Evolutionary conservation across 2,113 vertebrate species (phyloP).

Genomic region (Pontoporia blainvillei): DNA sequence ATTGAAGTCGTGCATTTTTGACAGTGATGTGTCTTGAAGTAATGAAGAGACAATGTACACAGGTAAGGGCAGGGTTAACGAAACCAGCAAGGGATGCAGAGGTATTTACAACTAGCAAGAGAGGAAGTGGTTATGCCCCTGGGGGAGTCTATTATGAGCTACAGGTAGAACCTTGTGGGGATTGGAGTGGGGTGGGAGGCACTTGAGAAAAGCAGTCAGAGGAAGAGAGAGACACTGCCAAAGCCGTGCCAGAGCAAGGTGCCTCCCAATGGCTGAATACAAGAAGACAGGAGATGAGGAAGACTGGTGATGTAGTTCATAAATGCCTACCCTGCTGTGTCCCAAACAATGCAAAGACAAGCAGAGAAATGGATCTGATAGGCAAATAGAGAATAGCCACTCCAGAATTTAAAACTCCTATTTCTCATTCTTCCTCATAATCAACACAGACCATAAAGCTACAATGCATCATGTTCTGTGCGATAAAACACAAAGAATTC

Average conservation of each 20-base stretch:
- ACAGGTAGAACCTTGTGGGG: background rate
- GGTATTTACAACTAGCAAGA: background rate
- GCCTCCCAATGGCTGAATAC: background rate
- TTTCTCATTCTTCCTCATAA: background rate
- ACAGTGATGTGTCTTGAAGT: background rate
- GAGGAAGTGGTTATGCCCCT: background rate
- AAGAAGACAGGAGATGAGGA: background rate
- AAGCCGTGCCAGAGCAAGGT: background rate
- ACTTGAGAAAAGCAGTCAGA: background rate
- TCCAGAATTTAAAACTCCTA: background rate
- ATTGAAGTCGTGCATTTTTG: background rate
- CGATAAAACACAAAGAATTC: background rate
- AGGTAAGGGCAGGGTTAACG: background rate
- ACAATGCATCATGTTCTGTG: background rate
- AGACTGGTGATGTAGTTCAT: background rate
- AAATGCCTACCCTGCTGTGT: background rate
- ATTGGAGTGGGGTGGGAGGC: accelerated
- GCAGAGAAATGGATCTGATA: background rate
- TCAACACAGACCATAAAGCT: background rate
- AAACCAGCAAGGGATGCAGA: background rate
- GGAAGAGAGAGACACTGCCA: background rate
- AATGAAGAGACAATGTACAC: background rate
- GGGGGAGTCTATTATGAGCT: background rate
- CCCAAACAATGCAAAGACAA: background rate
- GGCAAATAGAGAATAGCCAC: background rate